A percentile compares a stretch with the other conserved stretches of the same genome.
Evolutionary conservation across 2,113 vertebrate species (phyloP).

Genomic region (Vombatus ursinus): DNA sequence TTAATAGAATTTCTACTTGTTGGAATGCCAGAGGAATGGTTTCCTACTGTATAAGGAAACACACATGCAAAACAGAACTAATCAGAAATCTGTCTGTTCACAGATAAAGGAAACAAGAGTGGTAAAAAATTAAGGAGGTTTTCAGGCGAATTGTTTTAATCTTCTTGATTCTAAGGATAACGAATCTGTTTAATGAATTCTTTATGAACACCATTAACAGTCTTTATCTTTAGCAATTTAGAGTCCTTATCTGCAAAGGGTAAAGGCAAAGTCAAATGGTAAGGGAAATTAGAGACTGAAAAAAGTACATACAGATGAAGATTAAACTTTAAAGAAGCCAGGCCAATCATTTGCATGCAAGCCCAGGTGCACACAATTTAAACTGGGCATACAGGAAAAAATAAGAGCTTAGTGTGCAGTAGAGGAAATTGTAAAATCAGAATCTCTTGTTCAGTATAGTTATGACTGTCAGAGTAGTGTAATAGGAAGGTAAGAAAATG

Average conservation of each 20-base stretch:
- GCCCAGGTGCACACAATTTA: not conserved
- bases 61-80: not conserved
- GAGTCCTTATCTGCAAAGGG: not conserved
- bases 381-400: not conserved
- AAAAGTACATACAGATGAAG: slow-evolving; percentile 32
- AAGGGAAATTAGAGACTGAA: slow-evolving; percentile 47
- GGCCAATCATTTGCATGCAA: not conserved
- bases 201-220: not conserved
- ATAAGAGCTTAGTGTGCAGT: not conserved
- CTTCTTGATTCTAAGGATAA: slow-evolving; percentile 48
- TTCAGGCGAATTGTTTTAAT: slow-evolving; percentile 55
- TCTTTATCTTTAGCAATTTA: not conserved
- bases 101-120: slow-evolving; percentile 53
- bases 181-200: not conserved
- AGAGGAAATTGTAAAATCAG: not conserved
- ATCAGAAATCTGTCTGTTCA: not conserved
- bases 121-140: slow-evolving; percentile 39
- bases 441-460: slow-evolving; percentile 35
- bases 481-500: slow-evolving; percentile 14
- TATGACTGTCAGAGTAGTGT: slow-evolving; percentile 9
- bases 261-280: not conserved
- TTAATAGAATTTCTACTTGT: not conserved
- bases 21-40: not conserved
- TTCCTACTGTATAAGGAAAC: not conserved
- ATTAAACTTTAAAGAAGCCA: not conserved